These are phyloP conservation scores for Amniataba percoides DNA, from an alignment of 2,797 vertebrate species.

Conservation along the genomic window DNA sequence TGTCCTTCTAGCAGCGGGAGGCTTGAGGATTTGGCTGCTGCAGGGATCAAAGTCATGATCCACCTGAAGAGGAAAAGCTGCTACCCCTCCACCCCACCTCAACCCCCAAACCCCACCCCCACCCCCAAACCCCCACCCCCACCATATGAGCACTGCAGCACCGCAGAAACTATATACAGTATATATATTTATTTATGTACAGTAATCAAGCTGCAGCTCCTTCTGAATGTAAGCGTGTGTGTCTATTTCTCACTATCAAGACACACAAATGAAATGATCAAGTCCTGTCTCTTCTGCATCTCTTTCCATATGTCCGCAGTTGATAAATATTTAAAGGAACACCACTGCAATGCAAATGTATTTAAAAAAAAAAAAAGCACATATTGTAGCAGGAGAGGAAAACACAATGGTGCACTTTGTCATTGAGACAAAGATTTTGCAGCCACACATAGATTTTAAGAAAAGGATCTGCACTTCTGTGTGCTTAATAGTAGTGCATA, in stretches of 20 bases:
- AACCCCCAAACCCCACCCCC: neutral
- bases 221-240: conserved; percentile 20
- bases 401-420: neutral
- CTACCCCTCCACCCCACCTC: conserved; percentile 1
- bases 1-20: conserved; percentile 63
- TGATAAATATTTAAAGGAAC: conserved; percentile 58
- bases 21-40: conserved; percentile 57
- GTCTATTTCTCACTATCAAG: conserved; percentile 26
- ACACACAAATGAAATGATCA: conserved; percentile 4
- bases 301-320: conserved; percentile 19
- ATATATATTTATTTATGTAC: neutral
- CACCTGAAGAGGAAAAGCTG: conserved; percentile 64
- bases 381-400: conserved; percentile 8
- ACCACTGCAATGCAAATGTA: conserved; percentile 33
- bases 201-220: conserved; percentile 30
- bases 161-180: conserved; percentile 14
- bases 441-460: neutral
- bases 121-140: neutral
- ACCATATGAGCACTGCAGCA: conserved; percentile 60
- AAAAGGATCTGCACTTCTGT: neutral
- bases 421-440: neutral
- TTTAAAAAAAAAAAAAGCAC: conserved; percentile 35
- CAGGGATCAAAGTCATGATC: conserved; percentile 72
- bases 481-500: neutral
- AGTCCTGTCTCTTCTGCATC: neutral